A percentile compares a stretch with the other conserved stretches of the same genome.
Evolutionary conservation across 2,113 vertebrate species (phyloP).

Genomic region (Phaethornis superciliosus): DNA sequence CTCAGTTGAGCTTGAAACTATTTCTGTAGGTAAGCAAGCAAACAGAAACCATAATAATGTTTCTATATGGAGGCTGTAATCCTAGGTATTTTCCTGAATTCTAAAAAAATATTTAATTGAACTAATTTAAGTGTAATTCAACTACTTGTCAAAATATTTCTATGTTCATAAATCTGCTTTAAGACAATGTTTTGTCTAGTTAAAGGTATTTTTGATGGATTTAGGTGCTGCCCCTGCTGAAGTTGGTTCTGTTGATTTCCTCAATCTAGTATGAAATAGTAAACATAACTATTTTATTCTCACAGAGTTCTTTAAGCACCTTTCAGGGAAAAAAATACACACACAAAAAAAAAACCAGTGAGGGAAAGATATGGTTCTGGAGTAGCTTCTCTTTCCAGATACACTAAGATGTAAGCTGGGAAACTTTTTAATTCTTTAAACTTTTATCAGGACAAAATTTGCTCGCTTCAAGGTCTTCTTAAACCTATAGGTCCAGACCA

Average conservation of each 20-base stretch:
- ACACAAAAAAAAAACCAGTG: fast-evolving
- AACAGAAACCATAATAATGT: not conserved
- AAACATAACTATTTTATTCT: not conserved
- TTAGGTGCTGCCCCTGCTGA: not conserved
- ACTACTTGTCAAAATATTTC: not conserved
- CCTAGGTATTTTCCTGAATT: not conserved
- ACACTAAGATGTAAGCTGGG: not conserved
- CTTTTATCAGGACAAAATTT: not conserved
- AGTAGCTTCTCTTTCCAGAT: not conserved
- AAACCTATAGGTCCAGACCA: not conserved
- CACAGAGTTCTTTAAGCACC: not conserved
- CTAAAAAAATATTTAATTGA: not conserved
- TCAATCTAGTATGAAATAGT: not conserved
- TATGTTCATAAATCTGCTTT: not conserved
- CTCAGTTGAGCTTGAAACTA: not conserved
- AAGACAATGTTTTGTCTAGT: not conserved
- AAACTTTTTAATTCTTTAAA: not conserved
- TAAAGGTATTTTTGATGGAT: not conserved
- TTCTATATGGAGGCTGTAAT: not conserved
- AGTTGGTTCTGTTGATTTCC: not conserved
- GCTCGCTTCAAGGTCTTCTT: not conserved
- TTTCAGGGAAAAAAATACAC: not conserved
- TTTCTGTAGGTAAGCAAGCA: slow-evolving; percentile 1
- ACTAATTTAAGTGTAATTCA: not conserved
- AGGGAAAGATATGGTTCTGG: not conserved